Conservation (phyloP, 2,797 vertebrate genomes). For the Antennarius maculatus region DNA sequence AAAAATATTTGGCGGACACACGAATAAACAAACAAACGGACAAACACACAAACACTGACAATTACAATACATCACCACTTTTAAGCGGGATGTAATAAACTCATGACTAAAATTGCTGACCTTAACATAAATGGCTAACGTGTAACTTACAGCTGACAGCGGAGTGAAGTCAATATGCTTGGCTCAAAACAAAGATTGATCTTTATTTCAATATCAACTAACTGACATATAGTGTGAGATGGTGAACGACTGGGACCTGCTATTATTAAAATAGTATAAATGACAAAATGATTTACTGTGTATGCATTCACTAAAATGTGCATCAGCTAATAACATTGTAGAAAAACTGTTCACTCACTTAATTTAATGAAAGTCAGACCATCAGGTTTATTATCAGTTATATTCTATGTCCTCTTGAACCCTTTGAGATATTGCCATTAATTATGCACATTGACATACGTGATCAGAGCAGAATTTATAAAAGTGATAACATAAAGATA, state of each 20-base stretch:
- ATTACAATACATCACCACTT: no score
- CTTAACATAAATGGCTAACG: no score
- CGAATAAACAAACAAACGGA: no score
- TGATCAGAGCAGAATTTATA: not conserved
- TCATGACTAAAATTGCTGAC: no score
- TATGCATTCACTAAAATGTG: not conserved
- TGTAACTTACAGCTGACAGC: no score
- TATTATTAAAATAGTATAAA: no score
- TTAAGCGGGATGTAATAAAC: no score
- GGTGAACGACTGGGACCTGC: not conserved
- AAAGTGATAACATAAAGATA: not conserved
- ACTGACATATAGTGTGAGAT: not conserved
- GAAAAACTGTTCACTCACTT: not conserved
- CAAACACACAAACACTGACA: no score
- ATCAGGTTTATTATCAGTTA: not conserved
- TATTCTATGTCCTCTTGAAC: not conserved
- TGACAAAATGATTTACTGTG: not conserved
- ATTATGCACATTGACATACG: not conserved
- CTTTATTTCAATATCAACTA: not conserved
- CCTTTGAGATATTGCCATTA: not conserved
- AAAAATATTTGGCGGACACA: no score
- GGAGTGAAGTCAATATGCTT: no score
- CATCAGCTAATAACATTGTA: not conserved
- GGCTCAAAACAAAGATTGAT: no score
- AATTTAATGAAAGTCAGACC: not conserved